Evolutionary conservation across 1,140 invertebrate species (phyloP).

Genomic region (Bilobella aurantiaca): DNA sequence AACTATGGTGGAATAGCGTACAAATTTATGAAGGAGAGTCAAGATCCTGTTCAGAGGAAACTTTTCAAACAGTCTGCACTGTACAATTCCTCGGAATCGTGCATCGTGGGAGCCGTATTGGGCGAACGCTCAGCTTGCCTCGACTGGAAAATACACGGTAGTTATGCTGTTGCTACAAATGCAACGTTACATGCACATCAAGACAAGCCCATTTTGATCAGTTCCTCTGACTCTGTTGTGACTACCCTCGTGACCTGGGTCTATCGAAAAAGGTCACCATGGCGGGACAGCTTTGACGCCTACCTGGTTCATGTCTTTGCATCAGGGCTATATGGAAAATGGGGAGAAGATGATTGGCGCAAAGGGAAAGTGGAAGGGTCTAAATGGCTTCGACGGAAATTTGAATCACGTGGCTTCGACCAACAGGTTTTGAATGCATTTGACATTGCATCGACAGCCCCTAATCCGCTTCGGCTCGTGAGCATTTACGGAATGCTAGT

Average conservation of each 20-base stretch:
- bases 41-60: background rate
- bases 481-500: too few species aligned
- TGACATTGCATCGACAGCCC: too few species aligned
- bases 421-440: too few species aligned
- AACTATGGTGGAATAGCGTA: constrained; percentile 13
- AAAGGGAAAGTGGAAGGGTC: background rate
- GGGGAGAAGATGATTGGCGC: background rate
- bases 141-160: constrained; percentile 6
- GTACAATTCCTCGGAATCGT: background rate
- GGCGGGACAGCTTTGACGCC: background rate
- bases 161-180: constrained; percentile 11
- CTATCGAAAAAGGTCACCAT: constrained; percentile 9
- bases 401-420: too few species aligned
- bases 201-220: background rate
- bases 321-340: constrained; percentile 8
- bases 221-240: background rate
- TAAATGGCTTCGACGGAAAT: background rate
- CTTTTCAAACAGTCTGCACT: background rate
- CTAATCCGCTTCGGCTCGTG: too few species aligned
- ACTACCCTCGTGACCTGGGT: background rate
- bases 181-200: background rate
- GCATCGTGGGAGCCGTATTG: background rate
- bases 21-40: background rate
- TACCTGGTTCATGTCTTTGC: background rate
- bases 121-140: constrained; percentile 9